Base-by-base conservation (phyloP, 2,888 invertebrate species). In the Autographa gamma region DNA sequence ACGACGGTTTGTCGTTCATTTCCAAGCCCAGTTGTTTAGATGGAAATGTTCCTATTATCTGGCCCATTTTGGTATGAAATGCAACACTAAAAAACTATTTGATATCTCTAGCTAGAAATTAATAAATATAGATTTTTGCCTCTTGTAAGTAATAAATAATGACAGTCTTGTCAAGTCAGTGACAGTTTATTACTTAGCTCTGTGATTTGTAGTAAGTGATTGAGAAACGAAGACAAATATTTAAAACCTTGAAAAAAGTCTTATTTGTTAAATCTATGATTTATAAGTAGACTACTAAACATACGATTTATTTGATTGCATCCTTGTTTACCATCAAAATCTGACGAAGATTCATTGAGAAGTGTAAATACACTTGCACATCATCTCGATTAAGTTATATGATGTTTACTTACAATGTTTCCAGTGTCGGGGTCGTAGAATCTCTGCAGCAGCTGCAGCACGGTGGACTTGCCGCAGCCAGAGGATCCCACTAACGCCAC, bases 381-480 rank as follows among this genome's bases (percentile, higher is more conserved):
- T 38, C 11, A 38, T 38, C 11, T 38, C 16, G 16, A 43, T 43
- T 16, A 38, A 9, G 11, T 41, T 13, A 41, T 41, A 13, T 6
- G 14, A 16, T 16, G 16, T n/a, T 13, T 59, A 81, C 87, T 88
- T 64, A 89, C 89, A 68, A 96, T 96, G 52, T 88, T 95, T 6
- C 97, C 97, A 2, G 93, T 95, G 64, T 96, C 96, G 74, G 98
- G 97, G 87, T 98, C 98, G 88, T 98, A 98, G 87, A 98, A 97
- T 62, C 98, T 94, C 87, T 98, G 97, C 73, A 98, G 89, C 9
- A 98, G 92, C 85, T 98, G 98, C 63, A 98, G 96, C 63, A 97
- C 96, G 0, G 98, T 98, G 0, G 98, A 98, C 89, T 98, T 98
- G 13, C 98, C 98, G 81, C 98, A 98, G 0, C 98, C 98, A 6